Evolutionary conservation across 2,113 vertebrate genomes (phyloP), one percentile per base, ranked within the genome.

Genomic region (Phoenicopterus ruber): DNA sequence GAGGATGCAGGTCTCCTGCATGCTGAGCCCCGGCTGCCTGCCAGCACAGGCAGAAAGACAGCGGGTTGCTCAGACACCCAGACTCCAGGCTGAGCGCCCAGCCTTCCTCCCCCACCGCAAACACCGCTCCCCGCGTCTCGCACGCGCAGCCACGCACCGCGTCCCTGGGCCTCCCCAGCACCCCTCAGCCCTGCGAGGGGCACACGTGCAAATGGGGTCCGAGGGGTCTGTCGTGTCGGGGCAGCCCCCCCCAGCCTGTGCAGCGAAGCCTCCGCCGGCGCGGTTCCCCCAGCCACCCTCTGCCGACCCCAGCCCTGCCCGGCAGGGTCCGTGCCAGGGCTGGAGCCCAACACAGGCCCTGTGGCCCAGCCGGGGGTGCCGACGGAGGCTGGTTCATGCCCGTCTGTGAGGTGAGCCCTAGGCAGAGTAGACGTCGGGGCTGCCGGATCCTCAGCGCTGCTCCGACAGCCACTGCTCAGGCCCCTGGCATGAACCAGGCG

Each of bases 1-100:
- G 85, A 94, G 92, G 94, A 94, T 96, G 92, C 85, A 61, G 95
- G 85, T 77, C 85, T 38, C 24, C 22, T 4, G 82, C 91, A 80
- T 8, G 79, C 91, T 11, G 47, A 67, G 94, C 67, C 47, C 79
- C 67, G 28, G 91, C 92, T 38, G 59, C 59, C 61, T 63, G 95
- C 93, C 94, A 78, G 93, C 63, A 16, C 38, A 18, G 66, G 66
- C 86, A 87, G 46, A 36, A 12, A 71, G 50, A 13, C 65, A 40
- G 74, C 14, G 28, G 87, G 59, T 32, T 3, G 14, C 62, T 73
- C 34, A 25, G 38, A 18, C 47, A 29, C 26, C 63, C 57, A 3
- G 38, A 18, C 84, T 70, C 49, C 13, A 3, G 49, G 34, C 69
- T 17, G 54, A 49, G 38, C 10, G 6, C 2, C 7, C 69, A 62